These are phyloP conservation scores for Ctenodactylus gundi DNA, from an alignment of 2,113 vertebrate species.

Conservation along the genomic window DNA sequence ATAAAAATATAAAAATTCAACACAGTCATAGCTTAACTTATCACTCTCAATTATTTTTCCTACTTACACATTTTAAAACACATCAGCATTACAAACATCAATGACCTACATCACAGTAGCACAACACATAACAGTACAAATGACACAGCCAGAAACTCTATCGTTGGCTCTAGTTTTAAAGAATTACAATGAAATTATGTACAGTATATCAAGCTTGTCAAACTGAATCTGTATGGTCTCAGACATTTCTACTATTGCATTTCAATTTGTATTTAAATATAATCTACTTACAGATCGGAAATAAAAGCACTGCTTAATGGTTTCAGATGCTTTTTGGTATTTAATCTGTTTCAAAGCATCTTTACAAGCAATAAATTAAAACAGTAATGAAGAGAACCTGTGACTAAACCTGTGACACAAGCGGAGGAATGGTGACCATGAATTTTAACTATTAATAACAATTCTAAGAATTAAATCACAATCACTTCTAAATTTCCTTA, in stretches of 20 bases:
- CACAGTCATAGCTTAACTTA: constrained; percentile 5
- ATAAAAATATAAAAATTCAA: constrained; percentile 54
- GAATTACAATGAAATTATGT: neutral
- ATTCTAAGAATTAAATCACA: neutral
- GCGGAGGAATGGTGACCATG: rapidly evolving
- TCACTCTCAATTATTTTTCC: neutral
- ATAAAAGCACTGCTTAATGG: constrained; percentile 33
- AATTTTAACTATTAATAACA: neutral
- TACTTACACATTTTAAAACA: constrained; percentile 67
- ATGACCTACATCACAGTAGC: constrained; percentile 48
- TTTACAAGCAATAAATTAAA: neutral
- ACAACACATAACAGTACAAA: no score
- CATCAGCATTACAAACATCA: constrained; percentile 45
- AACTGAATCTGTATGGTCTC: constrained; percentile 43
- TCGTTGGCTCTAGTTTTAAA: neutral
- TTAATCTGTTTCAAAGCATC: constrained; percentile 32
- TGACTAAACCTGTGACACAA: neutral
- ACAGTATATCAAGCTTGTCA: constrained; percentile 2
- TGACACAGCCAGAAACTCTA: neutral
- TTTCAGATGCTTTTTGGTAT: constrained; percentile 61
- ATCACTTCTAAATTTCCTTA: neutral
- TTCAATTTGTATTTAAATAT: constrained; percentile 59
- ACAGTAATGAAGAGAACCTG: neutral
- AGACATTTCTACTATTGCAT: constrained; percentile 6
- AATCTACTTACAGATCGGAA: constrained; percentile 54